A percentile compares a stretch with the other conserved stretches of the same genome.
These are phyloP conservation scores for Silurus lanzhouensis DNA, from an alignment of 2,797 vertebrate genomes.

Conservation along the genomic window DNA sequence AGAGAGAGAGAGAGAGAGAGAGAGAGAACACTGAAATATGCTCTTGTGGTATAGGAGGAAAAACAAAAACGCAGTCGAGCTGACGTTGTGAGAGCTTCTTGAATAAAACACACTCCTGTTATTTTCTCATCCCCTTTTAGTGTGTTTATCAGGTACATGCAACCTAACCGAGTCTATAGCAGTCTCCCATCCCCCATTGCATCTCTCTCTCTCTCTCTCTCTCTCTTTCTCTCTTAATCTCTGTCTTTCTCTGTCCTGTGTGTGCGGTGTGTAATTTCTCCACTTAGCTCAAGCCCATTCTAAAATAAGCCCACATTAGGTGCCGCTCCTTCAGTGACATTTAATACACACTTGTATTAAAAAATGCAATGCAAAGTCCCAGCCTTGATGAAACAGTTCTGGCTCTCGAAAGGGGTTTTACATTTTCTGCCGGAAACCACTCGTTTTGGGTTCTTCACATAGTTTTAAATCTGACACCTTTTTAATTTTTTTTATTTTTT, in stretches of 20 bases:
- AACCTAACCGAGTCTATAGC: constrained; percentile 43
- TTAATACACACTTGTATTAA: background rate
- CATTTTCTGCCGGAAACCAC: too few species aligned
- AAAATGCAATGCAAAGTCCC: background rate
- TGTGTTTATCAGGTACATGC: constrained; percentile 36
- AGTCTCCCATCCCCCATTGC: constrained; percentile 49
- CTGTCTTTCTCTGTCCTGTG: background rate
- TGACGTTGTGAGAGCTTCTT: background rate
- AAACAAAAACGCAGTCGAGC: background rate
- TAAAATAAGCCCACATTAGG: background rate
- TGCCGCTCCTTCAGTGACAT: background rate
- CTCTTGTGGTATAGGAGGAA: background rate
- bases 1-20: background rate
- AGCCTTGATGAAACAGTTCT: background rate
- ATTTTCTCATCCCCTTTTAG: background rate
- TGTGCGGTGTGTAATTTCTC: background rate
- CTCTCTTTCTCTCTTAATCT: background rate
- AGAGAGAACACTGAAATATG: background rate
- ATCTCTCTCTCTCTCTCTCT: constrained; percentile 20
- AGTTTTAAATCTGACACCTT: background rate
- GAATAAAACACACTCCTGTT: background rate
- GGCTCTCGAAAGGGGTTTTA: background rate
- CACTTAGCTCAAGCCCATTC: background rate
- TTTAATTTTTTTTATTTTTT: too few species aligned
- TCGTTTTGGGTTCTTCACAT: background rate